Percentiles rank a stretch among this genome's conserved stretches.
These are phyloP conservation scores for Arctia plantaginis DNA, from an alignment of 2,888 invertebrate genomes.

Conservation along the genomic window DNA sequence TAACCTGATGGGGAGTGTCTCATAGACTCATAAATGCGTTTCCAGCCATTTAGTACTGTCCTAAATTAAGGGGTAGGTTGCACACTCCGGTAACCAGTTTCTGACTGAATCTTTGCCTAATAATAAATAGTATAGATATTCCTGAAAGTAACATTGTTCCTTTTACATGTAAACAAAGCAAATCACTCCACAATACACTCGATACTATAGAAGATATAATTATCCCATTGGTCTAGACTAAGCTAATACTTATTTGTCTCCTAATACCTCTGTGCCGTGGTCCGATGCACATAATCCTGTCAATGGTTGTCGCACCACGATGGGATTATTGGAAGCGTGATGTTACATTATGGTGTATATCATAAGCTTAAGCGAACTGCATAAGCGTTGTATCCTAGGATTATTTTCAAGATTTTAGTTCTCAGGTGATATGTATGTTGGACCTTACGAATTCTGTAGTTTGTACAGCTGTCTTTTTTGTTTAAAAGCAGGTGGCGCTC, in stretches of 20 bases:
- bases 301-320: conserved; percentile 77
- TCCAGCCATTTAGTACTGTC: background rate
- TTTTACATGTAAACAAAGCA: background rate
- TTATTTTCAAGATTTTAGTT: background rate
- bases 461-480: too few relatives aligned
- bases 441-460: background rate
- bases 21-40: too few relatives aligned
- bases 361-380: conserved; percentile 25
- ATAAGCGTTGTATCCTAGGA: background rate
- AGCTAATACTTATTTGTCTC: conserved; percentile 62
- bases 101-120: too few relatives aligned
- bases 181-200: background rate
- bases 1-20: too few relatives aligned
- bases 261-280: conserved; percentile 58
- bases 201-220: conserved; percentile 16
- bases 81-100: too few relatives aligned
- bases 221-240: conserved; percentile 22
- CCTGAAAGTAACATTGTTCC: background rate
- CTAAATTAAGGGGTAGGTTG: background rate
- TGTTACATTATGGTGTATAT: conserved; percentile 53
- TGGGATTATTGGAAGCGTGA: conserved; percentile 74
- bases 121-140: background rate
- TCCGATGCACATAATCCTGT: conserved; percentile 68
- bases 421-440: background rate
- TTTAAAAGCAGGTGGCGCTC: background rate